These are phyloP conservation scores for Triops cancriformis DNA, from an alignment of 1,140 invertebrate genomes.

Conservation along the genomic window DNA sequence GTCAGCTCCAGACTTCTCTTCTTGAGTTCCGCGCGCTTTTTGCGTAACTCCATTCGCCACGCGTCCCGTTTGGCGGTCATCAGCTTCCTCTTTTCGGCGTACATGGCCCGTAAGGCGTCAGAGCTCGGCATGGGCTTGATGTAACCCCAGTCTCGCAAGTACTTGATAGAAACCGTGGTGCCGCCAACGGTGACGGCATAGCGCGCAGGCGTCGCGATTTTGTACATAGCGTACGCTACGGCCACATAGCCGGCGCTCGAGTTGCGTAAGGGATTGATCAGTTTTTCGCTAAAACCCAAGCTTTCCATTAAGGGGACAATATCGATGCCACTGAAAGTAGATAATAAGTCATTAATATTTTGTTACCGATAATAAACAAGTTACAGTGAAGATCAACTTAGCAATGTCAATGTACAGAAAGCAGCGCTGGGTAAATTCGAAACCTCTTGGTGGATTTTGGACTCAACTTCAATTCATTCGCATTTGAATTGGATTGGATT, in stretches of 20 bases:
- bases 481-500: too few relatives aligned
- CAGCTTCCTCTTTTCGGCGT: conserved; percentile 47
- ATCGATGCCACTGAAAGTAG: conserved; percentile 68
- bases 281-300: conserved; percentile 61
- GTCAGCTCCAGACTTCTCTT: conserved; percentile 16
- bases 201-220: conserved; percentile 76
- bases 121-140: conserved; percentile 56
- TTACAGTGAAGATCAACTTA: conserved; percentile 16
- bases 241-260: conserved; percentile 79
- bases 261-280: conserved; percentile 61
- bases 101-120: conserved; percentile 51
- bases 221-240: conserved; percentile 79
- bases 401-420: too few relatives aligned
- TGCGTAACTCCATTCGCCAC: conserved; percentile 16
- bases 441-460: too few relatives aligned
- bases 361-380: conserved; percentile 22
- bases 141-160: conserved; percentile 54
- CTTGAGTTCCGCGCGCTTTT: conserved; percentile 19
- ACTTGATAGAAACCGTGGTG: conserved; percentile 60
- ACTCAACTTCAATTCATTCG: too few relatives aligned
- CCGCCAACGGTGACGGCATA: conserved; percentile 83
- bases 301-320: conserved; percentile 64
- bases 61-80: conserved; percentile 35
- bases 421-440: too few relatives aligned
- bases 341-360: neutral